Evolutionary conservation across 2,888 invertebrate genomes (phyloP), one percentile per base, ranked within the genome.

Genomic region (Dichetophora obliterata): DNA sequence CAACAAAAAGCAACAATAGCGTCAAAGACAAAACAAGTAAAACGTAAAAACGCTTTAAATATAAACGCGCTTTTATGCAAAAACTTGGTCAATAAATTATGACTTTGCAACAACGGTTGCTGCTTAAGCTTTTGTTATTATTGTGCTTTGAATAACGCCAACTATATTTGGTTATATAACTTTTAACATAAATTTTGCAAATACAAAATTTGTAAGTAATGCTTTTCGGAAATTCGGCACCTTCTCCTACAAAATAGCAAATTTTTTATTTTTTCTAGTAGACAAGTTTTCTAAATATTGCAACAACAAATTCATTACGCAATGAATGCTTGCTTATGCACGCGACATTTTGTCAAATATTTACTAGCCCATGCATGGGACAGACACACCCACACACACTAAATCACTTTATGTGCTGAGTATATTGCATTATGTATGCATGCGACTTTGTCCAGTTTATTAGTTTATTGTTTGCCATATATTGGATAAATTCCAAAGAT

Each of bases 381-480:
- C 14, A 43, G 31, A 31, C 5, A 43, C 27, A 22, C 19, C 0
- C 43, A 9, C 3, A 27, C 22, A 37, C 24, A 48, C 16, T 48
- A 19, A 3, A 19, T 43, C n/a, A 9, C 0, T 66, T 24, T 6
- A 48, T 24, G 11, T 68, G n/a, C n/a, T n/a, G n/a, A n/a, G 16
- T n/a, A 11, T n/a, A 22, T 48, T n/a, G 43, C 31, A 34, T 31
- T 65, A 19, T 65, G 16, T 65, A 43, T 43, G 63, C 16, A 6
- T 66, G 22, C 43, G 19, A 24, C 24, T 59, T 59, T 14, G 57
- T 43, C 27, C 5, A 2, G 61, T 61, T 9, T 16, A n/a, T 34
- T 34, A 19, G n/a, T 34, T 65, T 65, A 65, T 19, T 65, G 63
- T 65, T 31, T 34, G 50, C 14, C 52, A 50, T 6, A 68, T 68